A percentile compares a stretch with the other conserved stretches of the same genome.
Conservation (phyloP, 1,140 invertebrate species). For the Microplitis demolitor region DNA sequence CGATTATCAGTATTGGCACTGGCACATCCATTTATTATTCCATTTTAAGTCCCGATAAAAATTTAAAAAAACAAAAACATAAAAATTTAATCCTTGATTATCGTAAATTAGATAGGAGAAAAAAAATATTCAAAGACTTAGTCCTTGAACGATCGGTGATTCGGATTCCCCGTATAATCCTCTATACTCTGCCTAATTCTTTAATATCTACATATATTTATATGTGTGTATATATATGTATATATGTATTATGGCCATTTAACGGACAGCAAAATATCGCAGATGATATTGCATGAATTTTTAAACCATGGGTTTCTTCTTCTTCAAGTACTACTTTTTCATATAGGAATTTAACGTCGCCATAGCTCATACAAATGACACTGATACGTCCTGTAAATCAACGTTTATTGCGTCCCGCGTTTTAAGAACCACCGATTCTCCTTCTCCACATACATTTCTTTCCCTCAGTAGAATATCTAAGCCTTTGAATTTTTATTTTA, state of each 20-base stretch:
- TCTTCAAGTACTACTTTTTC: constrained; percentile 14
- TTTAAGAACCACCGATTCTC: constrained; percentile 17
- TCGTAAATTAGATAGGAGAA: no score
- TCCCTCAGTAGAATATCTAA: constrained; percentile 22
- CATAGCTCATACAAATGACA: constrained; percentile 31
- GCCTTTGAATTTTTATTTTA: neutral
- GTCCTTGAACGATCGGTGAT: neutral
- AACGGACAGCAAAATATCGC: constrained; percentile 5
- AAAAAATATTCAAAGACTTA: no score
- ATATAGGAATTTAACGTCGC: constrained; percentile 25
- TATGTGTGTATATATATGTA: neutral
- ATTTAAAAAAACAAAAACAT: no score
- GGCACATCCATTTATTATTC: no score
- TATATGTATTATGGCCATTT: neutral
- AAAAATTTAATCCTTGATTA: no score
- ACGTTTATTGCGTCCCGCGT: constrained; percentile 33
- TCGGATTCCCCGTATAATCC: neutral
- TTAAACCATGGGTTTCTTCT: neutral
- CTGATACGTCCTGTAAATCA: constrained; percentile 41
- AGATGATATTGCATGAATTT: constrained; percentile 7
- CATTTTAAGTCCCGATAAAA: no score
- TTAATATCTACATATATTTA: neutral
- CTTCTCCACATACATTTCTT: constrained; percentile 22
- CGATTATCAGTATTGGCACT: no score
- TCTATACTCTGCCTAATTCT: neutral